These are phyloP conservation scores for Tragopan temminckii DNA, from an alignment of 2,797 vertebrate species.

Conservation along the genomic window DNA sequence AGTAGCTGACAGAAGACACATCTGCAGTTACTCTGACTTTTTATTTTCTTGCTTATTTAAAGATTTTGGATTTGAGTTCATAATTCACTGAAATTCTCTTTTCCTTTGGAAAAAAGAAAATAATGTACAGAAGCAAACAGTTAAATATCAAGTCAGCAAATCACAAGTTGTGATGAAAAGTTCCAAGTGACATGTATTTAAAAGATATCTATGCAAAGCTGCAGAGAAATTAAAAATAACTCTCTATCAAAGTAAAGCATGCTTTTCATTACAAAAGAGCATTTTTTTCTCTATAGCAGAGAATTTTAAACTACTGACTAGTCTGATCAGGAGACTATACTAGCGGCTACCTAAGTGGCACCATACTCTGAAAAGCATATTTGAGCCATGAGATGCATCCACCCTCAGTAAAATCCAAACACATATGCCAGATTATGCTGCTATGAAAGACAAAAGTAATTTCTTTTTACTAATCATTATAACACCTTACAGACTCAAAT, in stretches of 20 bases:
- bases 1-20: conserved; percentile 33
- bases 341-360: neutral
- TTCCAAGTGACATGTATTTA: neutral
- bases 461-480: neutral
- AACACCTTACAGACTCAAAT: neutral
- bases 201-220: neutral
- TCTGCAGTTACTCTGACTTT: conserved; percentile 39
- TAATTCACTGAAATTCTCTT: conserved; percentile 37
- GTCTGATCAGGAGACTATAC: neutral
- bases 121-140: conserved; percentile 11
- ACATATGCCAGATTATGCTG: neutral
- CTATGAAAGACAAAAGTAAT: neutral
- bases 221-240: conserved; percentile 31
- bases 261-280: neutral
- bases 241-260: neutral
- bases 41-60: conserved; percentile 59
- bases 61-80: conserved; percentile 5
- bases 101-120: neutral
- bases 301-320: neutral
- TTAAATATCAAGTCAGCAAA: conserved; percentile 33
- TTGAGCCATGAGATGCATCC: neutral
- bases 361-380: accelerated
- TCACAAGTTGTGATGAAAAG: neutral
- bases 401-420: neutral
- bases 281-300: neutral